These are phyloP conservation scores for Hanleya hanleyi DNA, from an alignment of 2,888 invertebrate genomes.

Conservation along the genomic window DNA sequence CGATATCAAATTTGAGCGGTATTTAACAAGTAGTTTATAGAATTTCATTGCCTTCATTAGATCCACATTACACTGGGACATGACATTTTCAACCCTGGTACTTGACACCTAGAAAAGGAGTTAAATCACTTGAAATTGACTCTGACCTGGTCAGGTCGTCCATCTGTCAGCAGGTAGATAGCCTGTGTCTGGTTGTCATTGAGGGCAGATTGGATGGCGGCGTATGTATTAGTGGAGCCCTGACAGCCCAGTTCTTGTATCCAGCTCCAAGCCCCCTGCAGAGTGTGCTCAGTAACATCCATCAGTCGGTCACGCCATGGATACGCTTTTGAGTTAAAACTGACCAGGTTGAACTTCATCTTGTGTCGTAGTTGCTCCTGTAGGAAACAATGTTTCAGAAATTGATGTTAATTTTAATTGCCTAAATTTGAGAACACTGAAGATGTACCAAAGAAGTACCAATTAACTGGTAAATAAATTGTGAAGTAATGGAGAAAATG, in stretches of 20 bases:
- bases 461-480: no score
- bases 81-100: no score
- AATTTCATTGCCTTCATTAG: no score
- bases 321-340: conserved; percentile 65
- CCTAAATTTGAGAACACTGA: no score
- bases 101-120: no score
- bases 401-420: background rate
- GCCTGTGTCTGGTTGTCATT: conserved; percentile 71
- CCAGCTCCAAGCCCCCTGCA: conserved; percentile 68
- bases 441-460: no score
- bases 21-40: no score
- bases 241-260: conserved; percentile 66
- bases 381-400: no score
- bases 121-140: no score
- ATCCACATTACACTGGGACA: no score
- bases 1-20: no score
- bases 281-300: conserved; percentile 68
- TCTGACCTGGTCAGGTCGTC: conserved; percentile 72
- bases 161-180: conserved; percentile 72
- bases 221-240: conserved; percentile 73
- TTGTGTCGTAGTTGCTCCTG: conserved; percentile 73
- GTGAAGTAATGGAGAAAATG: no score
- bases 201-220: conserved; percentile 70
- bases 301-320: conserved; percentile 71
- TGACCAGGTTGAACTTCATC: conserved; percentile 71